Conservation (phyloP, 2,113 vertebrate genomes). For the Mirza zaza region DNA sequence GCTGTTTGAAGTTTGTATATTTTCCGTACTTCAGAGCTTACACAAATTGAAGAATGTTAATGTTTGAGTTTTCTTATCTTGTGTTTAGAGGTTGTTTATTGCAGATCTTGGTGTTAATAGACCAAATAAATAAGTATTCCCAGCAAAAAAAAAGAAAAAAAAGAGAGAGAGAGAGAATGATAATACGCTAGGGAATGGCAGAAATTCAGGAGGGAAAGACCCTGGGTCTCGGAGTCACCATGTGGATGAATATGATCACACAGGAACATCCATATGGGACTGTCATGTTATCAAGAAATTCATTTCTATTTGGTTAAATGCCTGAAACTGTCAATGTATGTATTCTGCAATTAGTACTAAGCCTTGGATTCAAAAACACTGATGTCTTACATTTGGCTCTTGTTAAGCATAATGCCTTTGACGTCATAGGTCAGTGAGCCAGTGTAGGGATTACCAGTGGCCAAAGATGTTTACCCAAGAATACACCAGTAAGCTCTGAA, state of each 20-base stretch:
- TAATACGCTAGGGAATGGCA: neutral
- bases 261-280: neutral
- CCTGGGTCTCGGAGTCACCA: neutral
- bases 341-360: neutral
- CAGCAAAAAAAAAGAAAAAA: neutral
- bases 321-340: neutral
- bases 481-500: neutral
- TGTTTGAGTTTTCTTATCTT: constrained; percentile 70
- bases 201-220: neutral
- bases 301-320: neutral
- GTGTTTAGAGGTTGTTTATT: constrained; percentile 66
- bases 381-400: neutral
- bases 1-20: constrained; percentile 83
- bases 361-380: neutral
- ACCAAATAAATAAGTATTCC: constrained; percentile 74
- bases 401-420: neutral
- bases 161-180: neutral
- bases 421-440: neutral
- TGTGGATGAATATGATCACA: neutral
- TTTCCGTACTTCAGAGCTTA: constrained; percentile 74
- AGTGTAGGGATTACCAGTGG: neutral
- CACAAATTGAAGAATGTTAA: constrained; percentile 73
- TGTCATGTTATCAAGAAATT: neutral
- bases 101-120: constrained; percentile 73
- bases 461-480: neutral